Base-by-base conservation (phyloP, 2,888 invertebrate species). In the Polyommatus iphigenia region DNA sequence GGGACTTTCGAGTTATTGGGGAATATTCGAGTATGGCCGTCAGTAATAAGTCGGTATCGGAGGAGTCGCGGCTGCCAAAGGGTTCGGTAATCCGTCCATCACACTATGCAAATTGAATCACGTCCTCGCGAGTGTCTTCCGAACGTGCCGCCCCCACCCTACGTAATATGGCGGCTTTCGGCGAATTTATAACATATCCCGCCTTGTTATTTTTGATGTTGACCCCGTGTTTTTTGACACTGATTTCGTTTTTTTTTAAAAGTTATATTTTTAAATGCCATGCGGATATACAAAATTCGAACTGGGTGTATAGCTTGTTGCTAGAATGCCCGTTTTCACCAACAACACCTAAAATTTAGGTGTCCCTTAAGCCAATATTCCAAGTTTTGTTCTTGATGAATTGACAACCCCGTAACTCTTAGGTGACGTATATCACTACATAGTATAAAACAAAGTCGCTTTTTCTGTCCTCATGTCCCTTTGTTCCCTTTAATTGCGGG, bases 61-160 rank as follows among this genome's bases (percentile, higher is more conserved):
- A 24, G 76, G 71, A 62, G 18, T 50, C 50, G 32, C 36, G 72
- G 57, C 59, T 46, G 62, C 36, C n/a, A 84, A 85, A 82, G 79
- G 77, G 84, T 85, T 83, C 83, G 84, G 89, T 92, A 91, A 92
- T 92, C 90, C 90, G 88, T 90, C 90, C 89, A 90, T 91, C 91
- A 90, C 86, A 86, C 84, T 87, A 91, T 91, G 90, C 88, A 93
- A 92, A 93, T 93, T 91, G 90, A 92, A 92, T 91, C 92, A 92
- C 92, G 92, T 90, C 86, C 87, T 85, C 85, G 87, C 84, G 87
- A 86, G 82, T 84, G 85, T 87, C 85, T 86, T 87, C 85, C 85
- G 71, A 72, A 73, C 78, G 77, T 29, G 73, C 76, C 71, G 73
- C 18, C 32, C 59, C 15, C 46, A 78, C n/a, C 50, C 41, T 59